These are phyloP conservation scores for Diuraphis noxia DNA, from an alignment of 1,140 invertebrate species.

Conservation along the genomic window DNA sequence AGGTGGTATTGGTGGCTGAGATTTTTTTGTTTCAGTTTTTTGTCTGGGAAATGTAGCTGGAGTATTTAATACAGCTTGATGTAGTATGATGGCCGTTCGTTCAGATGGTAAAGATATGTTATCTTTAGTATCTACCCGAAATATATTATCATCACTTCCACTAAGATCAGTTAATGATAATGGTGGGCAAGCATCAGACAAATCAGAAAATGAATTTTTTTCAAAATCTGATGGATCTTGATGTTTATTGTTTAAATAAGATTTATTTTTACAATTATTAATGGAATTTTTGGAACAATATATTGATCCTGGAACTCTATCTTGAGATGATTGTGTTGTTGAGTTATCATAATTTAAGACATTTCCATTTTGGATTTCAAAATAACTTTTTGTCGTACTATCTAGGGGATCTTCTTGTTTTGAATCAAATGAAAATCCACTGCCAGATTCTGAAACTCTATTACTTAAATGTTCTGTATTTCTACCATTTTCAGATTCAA, in stretches of 20 bases:
- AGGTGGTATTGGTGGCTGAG: constrained; percentile 62
- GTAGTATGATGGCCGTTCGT: constrained; percentile 27
- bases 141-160: constrained; percentile 50
- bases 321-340: not conserved
- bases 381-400: not conserved
- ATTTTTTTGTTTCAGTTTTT: constrained; percentile 58
- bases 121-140: constrained; percentile 46
- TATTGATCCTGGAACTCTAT: not conserved
- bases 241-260: constrained; percentile 18
- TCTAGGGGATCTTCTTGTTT: not conserved
- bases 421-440: constrained; percentile 28
- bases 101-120: constrained; percentile 52
- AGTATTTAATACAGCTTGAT: constrained; percentile 53
- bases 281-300: constrained; percentile 15
- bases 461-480: not conserved
- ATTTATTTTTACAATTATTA: not conserved
- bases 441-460: not conserved
- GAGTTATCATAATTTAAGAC: constrained; percentile 20
- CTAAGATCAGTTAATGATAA: constrained; percentile 50
- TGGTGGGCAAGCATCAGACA: constrained; percentile 35
- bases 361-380: constrained; percentile 11
- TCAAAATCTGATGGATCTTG: constrained; percentile 25
- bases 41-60: constrained; percentile 57
- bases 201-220: constrained; percentile 51
- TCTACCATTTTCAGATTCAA: constrained; percentile 10